Evolutionary conservation across 2,113 vertebrate genomes (phyloP), one percentile per base, ranked within the genome.

Genomic region (Ceyx melanurus): DNA sequence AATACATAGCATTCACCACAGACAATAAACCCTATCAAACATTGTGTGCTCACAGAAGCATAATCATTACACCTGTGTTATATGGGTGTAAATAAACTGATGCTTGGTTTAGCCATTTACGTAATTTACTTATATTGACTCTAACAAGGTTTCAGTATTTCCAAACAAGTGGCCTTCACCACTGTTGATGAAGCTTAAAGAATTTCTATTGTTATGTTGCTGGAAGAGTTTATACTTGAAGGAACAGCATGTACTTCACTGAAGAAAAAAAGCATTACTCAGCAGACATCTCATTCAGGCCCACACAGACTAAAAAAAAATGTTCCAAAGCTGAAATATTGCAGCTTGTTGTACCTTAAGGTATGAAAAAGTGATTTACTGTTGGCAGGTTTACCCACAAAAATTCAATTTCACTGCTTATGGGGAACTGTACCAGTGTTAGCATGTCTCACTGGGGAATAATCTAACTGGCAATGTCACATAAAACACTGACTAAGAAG

Each of bases 331-430:
- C 75, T 61, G 78, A 86, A 91, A 91, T 76, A 85, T 46, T 61
- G 37, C 66, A 81, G 61, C 51, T 82, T 94, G 13, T 90, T 85
- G 51, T 68, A 89, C 40, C 78, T 90, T 60, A 88, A 94, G 28
- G 48, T 79, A 88, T 50, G 48, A 78, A 86, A 79, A 87, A 95
- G 29, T 91, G 17, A 53, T 92, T 94, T 87, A 58, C 23, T 88
- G 57, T 77, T 94, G 75, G 66, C 82, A 94, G 45, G 73, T 86
- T 94, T 93, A 91, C 28, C 31, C 74, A 95, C 72, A 89, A 77
- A 82, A 56, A 81, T 81, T 93, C 51, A 83, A 21, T 90, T 81
- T 64, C 13, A 79, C 53, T 85, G 20, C 40, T 81, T 96, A 88
- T 58, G 82, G 35, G 33, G 53, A 95, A 35, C n/a, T 65, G n/a